Evolutionary conservation across 2,888 invertebrate genomes (phyloP), one percentile per base, ranked within the genome.

Genomic region (Psylliodes chrysocephalus): DNA sequence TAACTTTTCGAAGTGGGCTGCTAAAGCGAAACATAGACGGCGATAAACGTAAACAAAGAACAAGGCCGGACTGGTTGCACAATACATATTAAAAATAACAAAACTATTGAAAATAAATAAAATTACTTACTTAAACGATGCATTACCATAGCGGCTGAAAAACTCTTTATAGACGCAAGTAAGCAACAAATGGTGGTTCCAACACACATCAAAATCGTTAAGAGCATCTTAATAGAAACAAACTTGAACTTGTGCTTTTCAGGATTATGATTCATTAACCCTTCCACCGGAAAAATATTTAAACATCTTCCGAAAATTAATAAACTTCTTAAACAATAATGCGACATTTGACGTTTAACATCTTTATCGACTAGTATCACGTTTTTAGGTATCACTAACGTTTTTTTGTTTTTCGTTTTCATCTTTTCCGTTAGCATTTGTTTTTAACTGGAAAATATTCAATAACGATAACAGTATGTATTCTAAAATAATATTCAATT

Each of bases 61-160:
- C n/a, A n/a, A n/a, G n/a, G n/a, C n/a, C n/a, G n/a, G n/a, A n/a
- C n/a, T n/a, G n/a, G n/a, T n/a, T n/a, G n/a, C n/a, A n/a, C n/a
- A n/a, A n/a, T n/a, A n/a, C n/a, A n/a, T n/a, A n/a, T n/a, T n/a
- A n/a, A n/a, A n/a, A 38, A 4, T 18, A 8, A 42, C 5, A 42
- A 42, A 42, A 14, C 14, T 2, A 14, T 15, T 14, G 3, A 40
- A 40, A 4, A 4, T 17, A 17, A 18, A n/a, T 17, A 17, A 6
- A 12, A 10, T 22, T n/a, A 22, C 46, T 46, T 46, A 46, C 46
- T 46, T 22, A 46, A 46, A 25, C 46, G 19, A 6, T 46, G 46
- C 46, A 46, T 46, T 10, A 25, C n/a, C 5, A 2, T 14, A 6
- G 8, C n/a, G 8, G 6, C n/a, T 7, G 10, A 15, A 6, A 46